Evolutionary conservation across 2,888 invertebrate genomes (phyloP).

Genomic region (Campoletis raptor): DNA sequence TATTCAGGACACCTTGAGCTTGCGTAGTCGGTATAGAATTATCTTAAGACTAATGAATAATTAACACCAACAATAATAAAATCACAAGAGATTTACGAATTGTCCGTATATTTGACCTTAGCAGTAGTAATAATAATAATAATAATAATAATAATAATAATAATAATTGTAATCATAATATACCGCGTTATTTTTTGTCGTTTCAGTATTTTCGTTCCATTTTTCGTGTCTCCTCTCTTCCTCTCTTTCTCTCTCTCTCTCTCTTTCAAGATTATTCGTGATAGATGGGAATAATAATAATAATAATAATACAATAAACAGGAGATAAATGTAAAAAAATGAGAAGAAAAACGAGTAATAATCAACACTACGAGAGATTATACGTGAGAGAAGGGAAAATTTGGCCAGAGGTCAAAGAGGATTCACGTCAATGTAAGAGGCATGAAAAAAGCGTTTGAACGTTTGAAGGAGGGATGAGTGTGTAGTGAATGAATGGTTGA

Average conservation of each 20-base stretch:
- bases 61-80: constrained; percentile 38
- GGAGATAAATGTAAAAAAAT: constrained; percentile 71
- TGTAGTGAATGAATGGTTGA: constrained; percentile 54
- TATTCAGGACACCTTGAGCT: not conserved
- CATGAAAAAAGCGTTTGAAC: constrained; percentile 36
- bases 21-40: constrained; percentile 20
- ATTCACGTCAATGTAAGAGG: constrained; percentile 33
- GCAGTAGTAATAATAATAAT: constrained; percentile 76
- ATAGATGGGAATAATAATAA: constrained; percentile 64
- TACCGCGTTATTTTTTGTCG: constrained; percentile 71
- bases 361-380: constrained; percentile 79
- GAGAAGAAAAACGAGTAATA: constrained; percentile 62
- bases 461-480: constrained; percentile 32
- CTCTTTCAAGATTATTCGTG: constrained; percentile 65
- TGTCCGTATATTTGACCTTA: constrained; percentile 81
- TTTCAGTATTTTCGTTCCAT: constrained; percentile 50
- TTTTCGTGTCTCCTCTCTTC: constrained; percentile 38
- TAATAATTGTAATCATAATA: constrained; percentile 74
- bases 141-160: constrained; percentile 75
- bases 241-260: constrained; percentile 46
- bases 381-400: constrained; percentile 69
- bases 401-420: constrained; percentile 54
- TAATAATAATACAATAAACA: constrained; percentile 70
- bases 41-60: constrained; percentile 51
- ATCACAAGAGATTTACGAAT: constrained; percentile 68